These are phyloP conservation scores for Dorcus parallelipipedus DNA, from an alignment of 2,888 invertebrate genomes.

Conservation along the genomic window DNA sequence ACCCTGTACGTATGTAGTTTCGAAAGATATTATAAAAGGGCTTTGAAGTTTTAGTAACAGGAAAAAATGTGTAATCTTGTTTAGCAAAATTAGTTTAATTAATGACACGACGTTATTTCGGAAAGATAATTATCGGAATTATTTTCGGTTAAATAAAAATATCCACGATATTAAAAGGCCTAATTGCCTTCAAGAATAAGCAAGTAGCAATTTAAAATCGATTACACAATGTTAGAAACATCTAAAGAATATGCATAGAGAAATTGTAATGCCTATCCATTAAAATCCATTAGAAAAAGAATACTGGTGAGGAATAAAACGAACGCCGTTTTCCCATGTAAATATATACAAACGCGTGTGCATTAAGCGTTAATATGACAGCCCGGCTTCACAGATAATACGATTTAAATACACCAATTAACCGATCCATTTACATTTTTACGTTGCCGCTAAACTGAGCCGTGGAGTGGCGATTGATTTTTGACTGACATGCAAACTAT, in stretches of 20 bases:
- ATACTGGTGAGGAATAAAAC: neutral
- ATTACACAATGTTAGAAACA: no score
- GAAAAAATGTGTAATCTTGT: no score
- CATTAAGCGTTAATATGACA: slow-evolving; percentile 24
- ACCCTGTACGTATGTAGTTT: no score
- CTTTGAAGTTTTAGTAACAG: no score
- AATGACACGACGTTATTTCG: no score
- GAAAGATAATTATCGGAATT: no score
- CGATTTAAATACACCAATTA: slow-evolving; percentile 20
- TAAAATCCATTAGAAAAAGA: slow-evolving; percentile 18
- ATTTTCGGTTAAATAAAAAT: no score
- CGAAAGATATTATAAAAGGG: no score
- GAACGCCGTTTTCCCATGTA: slow-evolving; percentile 35
- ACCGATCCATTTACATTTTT: slow-evolving; percentile 20
- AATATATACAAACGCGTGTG: slow-evolving; percentile 45
- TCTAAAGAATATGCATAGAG: neutral
- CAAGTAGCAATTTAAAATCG: no score
- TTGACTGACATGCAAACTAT: slow-evolving; percentile 14
- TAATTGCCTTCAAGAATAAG: no score
- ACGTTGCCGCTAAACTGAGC: neutral
- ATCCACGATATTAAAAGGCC: no score
- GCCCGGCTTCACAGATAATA: slow-evolving; percentile 13
- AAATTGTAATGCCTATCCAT: slow-evolving; percentile 19
- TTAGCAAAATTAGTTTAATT: no score
- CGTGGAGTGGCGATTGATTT: neutral